Evolutionary conservation across 2,113 vertebrate genomes (phyloP).

Genomic region (Ochotona curzoniae): DNA sequence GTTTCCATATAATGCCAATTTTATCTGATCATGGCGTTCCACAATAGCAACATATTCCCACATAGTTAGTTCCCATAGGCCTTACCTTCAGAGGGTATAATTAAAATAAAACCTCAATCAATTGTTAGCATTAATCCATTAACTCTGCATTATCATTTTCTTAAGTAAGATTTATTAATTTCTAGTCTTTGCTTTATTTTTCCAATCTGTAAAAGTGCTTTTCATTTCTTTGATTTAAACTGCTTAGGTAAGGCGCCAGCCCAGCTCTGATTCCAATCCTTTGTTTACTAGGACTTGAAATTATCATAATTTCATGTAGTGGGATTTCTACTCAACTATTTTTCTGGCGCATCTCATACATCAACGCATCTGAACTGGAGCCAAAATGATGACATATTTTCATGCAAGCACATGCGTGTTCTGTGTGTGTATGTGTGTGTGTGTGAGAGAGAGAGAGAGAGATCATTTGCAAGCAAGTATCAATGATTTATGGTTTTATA

Average conservation of each 20-base stretch:
- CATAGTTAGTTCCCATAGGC: too few relatives aligned
- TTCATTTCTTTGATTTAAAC: slow-evolving; percentile 17
- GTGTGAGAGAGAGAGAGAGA: too few relatives aligned
- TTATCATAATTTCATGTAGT: slow-evolving; percentile 11
- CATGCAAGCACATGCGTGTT: neutral
- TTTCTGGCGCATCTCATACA: neutral
- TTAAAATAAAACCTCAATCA: too few relatives aligned
- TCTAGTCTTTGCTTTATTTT: neutral
- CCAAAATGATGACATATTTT: neutral
- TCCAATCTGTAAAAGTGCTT: neutral
- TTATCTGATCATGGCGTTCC: too few relatives aligned
- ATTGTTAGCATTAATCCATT: too few relatives aligned
- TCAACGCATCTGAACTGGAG: neutral
- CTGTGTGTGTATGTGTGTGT: neutral
- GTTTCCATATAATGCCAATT: too few relatives aligned
- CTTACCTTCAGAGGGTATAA: too few relatives aligned
- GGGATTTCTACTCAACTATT: neutral
- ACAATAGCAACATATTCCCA: too few relatives aligned
- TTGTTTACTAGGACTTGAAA: neutral
- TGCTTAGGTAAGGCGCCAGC: neutral
- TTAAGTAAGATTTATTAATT: neutral
- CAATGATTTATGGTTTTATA: neutral
- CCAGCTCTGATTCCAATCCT: neutral
- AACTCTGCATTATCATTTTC: too few relatives aligned
- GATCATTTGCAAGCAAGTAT: neutral